Percentiles rank a stretch among this genome's conserved stretches.
Conservation (phyloP, 2,113 vertebrate genomes). For the Manacus vitellinus region DNA sequence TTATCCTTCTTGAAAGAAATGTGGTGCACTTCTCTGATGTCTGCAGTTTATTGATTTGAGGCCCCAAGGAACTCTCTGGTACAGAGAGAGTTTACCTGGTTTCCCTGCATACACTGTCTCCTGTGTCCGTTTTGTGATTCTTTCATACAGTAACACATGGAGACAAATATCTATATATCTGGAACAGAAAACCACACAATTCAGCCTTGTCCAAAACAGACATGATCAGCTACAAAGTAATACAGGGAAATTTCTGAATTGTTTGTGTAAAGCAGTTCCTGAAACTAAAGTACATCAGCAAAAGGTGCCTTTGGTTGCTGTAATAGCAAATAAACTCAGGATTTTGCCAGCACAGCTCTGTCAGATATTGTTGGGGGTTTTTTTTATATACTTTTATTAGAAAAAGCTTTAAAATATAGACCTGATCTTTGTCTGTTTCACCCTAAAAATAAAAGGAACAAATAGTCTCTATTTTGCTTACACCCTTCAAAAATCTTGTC, state of each 20-base stretch:
- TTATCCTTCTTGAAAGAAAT: neutral
- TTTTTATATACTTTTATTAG: neutral
- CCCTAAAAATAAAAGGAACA: constrained; percentile 9
- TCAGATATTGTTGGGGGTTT: neutral
- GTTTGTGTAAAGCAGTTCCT: neutral
- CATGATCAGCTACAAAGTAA: neutral
- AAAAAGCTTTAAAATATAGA: constrained; percentile 15
- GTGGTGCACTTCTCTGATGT: neutral
- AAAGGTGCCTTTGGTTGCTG: neutral
- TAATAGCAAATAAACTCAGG: neutral
- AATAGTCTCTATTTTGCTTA: constrained; percentile 17
- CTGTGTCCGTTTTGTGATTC: neutral
- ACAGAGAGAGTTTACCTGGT: neutral
- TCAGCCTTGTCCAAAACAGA: neutral
- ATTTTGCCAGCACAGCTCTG: neutral
- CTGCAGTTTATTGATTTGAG: neutral
- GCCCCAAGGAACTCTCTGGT: neutral
- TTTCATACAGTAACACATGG: neutral
- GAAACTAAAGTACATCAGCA: neutral
- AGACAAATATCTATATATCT: neutral
- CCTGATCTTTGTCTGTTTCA: neutral
- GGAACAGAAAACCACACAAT: neutral
- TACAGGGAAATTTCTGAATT: neutral
- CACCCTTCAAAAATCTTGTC: neutral
- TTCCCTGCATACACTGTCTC: neutral